Percentiles rank a stretch among this genome's conserved stretches.
phyloP scores from a whole-genome alignment of 2,888 invertebrate species.

The Acanthosoma haemorrhoidale region DNA sequence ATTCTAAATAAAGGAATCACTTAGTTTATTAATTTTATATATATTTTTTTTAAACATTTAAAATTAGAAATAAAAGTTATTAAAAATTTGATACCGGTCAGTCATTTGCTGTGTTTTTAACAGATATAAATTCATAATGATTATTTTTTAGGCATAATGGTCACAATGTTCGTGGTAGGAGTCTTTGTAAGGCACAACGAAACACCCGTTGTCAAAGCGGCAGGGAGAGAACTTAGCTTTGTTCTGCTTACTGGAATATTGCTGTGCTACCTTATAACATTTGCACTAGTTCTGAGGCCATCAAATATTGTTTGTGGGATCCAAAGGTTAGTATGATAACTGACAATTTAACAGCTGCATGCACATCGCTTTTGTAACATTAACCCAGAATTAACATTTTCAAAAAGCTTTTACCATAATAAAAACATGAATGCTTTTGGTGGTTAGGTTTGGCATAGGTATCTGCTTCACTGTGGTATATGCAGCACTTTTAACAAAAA shows the following conservation, averaged over 20 bases:
- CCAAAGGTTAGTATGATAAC: slow-evolving; percentile 60
- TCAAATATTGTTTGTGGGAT: slow-evolving; percentile 84
- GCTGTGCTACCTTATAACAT: slow-evolving; percentile 89
- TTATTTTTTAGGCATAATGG: slow-evolving; percentile 60
- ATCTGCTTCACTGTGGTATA: slow-evolving; percentile 96
- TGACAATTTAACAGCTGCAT: background rate
- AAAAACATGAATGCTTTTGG: no score
- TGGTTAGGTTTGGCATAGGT: slow-evolving; percentile 71
- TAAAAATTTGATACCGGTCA: no score
- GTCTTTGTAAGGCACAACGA: slow-evolving; percentile 82
- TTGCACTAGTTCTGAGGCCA: slow-evolving; percentile 80
- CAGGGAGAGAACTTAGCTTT: slow-evolving; percentile 83
- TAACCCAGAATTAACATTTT: background rate
- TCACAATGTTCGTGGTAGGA: slow-evolving; percentile 68
- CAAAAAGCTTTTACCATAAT: no score
- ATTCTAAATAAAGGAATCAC: no score
- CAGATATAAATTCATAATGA: background rate
- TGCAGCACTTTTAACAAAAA: slow-evolving; percentile 93
- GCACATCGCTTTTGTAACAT: background rate
- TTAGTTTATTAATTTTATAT: no score
- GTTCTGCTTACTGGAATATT: slow-evolving; percentile 84
- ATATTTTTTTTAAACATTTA: no score
- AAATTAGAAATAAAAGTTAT: no score
- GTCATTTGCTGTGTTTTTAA: no score
- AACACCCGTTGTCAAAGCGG: slow-evolving; percentile 93